Evolutionary conservation across 2,797 vertebrate genomes (phyloP).

Genomic region (Ctenochaetus hawaiiensis): DNA sequence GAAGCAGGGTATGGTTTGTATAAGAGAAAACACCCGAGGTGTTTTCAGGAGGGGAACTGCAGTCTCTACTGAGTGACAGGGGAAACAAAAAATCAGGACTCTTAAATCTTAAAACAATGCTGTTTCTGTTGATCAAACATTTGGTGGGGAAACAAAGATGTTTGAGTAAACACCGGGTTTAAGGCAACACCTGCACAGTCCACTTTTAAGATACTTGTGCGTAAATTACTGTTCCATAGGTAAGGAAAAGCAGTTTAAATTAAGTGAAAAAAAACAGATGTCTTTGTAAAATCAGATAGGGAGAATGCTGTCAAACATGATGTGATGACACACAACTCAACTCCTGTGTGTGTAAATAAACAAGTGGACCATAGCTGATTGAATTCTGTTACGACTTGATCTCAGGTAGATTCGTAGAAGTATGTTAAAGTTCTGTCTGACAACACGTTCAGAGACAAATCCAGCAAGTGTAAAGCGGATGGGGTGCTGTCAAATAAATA

Average conservation of each 20-base stretch:
- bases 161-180: conserved; percentile 47
- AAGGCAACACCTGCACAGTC: conserved; percentile 45
- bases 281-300: conserved; percentile 10
- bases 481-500: conserved; percentile 28
- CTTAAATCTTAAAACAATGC: conserved; percentile 45
- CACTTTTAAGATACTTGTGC: conserved; percentile 21
- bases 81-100: conserved; percentile 46
- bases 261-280: conserved; percentile 2
- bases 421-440: not conserved
- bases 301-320: conserved; percentile 5
- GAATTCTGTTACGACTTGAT: conserved; percentile 3
- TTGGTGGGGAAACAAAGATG: conserved; percentile 45
- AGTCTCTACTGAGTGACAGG: conserved; percentile 37
- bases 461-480: not conserved
- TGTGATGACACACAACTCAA: conserved; percentile 9
- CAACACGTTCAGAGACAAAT: not conserved
- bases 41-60: conserved; percentile 36
- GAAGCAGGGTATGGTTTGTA: conserved; percentile 32
- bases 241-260: conserved; percentile 8
- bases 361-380: not conserved
- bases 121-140: conserved; percentile 46
- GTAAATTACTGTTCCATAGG: conserved; percentile 21
- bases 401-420: not conserved
- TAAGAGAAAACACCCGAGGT: conserved; percentile 38
- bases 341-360: not conserved